Base-by-base conservation (phyloP, 2,888 invertebrate genomes). In the Pandemis heparana region DNA sequence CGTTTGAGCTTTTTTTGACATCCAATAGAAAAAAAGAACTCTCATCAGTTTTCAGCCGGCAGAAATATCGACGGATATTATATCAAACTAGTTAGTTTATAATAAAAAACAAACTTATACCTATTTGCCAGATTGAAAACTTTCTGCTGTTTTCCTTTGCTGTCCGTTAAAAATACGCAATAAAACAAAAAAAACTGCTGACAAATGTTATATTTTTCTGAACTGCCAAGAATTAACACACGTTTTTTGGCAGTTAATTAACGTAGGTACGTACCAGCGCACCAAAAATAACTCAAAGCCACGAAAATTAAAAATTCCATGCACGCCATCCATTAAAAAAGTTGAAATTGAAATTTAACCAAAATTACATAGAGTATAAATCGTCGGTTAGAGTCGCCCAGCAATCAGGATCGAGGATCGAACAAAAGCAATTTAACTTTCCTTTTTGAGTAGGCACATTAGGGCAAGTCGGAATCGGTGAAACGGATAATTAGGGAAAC, bases 401-500 rank as follows among this genome's bases (percentile, higher is more conserved):
- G 82, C 84, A 88, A 87, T 89, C 86, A 85, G 79, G 83, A 84
- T 81, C 76, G 79, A 77, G 81, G 87, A 85, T 87, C 85, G 85
- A 90, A 91, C 89, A 90, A 91, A 90, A 89, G 89, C 87, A 91
- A 92, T 92, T 89, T 88, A 91, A 92, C 91, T 92, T 92, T 91
- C 83, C 87, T 86, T 89, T 88, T 89, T 87, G 85, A 87, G 85
- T 74, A 74, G 74, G 70, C 83, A 82, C 84, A 84, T 84, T 85
- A 86, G 85, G 83, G 83, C 85, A 87, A 87, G 85, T 85, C 81
- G 83, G 82, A 86, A 78, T 84, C 89, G 84, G 84, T 88, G 87
- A 88, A 79, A 85, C 91, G 91, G 87, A 83, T 88, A 87, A 89
- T 89, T 87, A 86, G 85, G 79, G 81, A 82, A 80, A 79, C 76